phyloP scores from a whole-genome alignment of 2,113 vertebrate species.

The Gymnobelideus leadbeateri region DNA sequence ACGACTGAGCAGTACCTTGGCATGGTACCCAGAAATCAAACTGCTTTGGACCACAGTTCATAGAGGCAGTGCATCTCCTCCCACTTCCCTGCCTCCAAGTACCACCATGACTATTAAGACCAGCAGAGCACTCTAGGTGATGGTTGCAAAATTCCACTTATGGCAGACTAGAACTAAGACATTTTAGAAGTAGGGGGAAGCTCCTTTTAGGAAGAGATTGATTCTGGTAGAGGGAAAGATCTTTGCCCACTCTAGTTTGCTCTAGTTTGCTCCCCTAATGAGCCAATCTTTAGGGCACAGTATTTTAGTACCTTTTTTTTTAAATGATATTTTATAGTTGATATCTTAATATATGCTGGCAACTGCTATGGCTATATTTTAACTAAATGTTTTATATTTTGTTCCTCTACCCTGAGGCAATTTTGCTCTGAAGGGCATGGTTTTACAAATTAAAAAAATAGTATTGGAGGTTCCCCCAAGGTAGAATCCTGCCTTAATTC shows the following conservation, averaged over 20 bases:
- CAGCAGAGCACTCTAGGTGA: not conserved
- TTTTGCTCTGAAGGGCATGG: not conserved
- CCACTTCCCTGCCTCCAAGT: not conserved
- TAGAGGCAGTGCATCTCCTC: not conserved
- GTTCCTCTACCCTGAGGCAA: not conserved
- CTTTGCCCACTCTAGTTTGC: not conserved
- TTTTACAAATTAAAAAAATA: conserved; percentile 23
- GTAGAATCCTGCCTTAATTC: conserved; percentile 61
- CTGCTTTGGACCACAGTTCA: not conserved
- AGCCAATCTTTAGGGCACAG: not conserved
- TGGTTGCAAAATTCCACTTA: not conserved
- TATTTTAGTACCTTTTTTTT: not conserved
- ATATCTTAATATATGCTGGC: not conserved
- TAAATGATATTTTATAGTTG: not conserved
- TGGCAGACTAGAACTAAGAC: not conserved
- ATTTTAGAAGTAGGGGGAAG: not conserved
- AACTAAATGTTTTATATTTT: conserved; percentile 15
- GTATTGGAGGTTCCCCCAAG: conserved; percentile 33
- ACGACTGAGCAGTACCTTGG: not conserved
- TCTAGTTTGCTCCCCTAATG: not conserved
- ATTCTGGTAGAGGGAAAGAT: not conserved
- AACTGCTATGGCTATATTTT: conserved; percentile 9
- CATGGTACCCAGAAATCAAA: not conserved
- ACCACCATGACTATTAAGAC: not conserved
- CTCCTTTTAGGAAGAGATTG: not conserved